Conservation (phyloP, 2,888 invertebrate genomes). For the Drosophila prolongata region DNA sequence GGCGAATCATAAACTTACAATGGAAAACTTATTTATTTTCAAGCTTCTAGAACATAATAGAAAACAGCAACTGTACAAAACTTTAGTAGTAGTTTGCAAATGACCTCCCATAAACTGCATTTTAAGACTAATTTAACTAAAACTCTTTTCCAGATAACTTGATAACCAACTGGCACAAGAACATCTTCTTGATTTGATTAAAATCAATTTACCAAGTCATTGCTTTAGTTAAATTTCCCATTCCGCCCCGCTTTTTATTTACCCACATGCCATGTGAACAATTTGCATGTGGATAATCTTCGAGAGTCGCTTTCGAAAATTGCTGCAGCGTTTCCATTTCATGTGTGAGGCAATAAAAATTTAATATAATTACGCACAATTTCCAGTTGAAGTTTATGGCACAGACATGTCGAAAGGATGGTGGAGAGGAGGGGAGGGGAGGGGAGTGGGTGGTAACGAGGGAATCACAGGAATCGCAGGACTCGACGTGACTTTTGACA, state of each 20-base stretch:
- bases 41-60: neutral
- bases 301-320: constrained; percentile 44
- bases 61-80: neutral
- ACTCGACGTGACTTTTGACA: constrained; percentile 46
- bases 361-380: constrained; percentile 80
- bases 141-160: neutral
- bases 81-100: neutral
- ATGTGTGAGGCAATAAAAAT: constrained; percentile 71
- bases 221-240: neutral
- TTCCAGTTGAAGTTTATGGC: constrained; percentile 72
- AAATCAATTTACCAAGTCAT: constrained; percentile 34
- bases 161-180: neutral
- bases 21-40: neutral
- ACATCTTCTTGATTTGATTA: constrained; percentile 22
- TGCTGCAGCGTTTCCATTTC: constrained; percentile 66
- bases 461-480: constrained; percentile 23
- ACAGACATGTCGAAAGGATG: constrained; percentile 43
- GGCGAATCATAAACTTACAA: neutral
- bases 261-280: constrained; percentile 24
- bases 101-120: neutral
- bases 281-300: constrained; percentile 41
- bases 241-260: constrained; percentile 1
- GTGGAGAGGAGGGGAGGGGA: neutral
- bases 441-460: neutral
- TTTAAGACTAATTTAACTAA: neutral